Evolutionary conservation across 2,888 invertebrate species (phyloP), one percentile per base, ranked within the genome.

Genomic region (Tenthredo scrophulariae): DNA sequence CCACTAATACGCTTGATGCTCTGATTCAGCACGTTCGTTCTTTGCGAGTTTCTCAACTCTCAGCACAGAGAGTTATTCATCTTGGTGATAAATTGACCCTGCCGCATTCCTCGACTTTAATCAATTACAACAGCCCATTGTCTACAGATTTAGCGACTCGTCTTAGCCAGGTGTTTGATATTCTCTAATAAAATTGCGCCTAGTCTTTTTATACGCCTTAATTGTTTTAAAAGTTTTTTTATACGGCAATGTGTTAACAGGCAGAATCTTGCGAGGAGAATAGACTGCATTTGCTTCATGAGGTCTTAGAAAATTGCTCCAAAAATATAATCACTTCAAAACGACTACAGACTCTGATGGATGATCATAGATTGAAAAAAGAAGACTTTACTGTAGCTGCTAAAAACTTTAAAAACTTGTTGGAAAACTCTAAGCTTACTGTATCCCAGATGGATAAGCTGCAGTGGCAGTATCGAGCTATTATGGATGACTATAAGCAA

Each of bases 371-470:
- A 54, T n/a, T 74, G 13, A 87, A 86, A 37, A 87, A 87, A 70
- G 85, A 88, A 33, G 88, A 90, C 82, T 90, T 90, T 50, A 79
- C 85, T 1, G 82, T 86, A 6, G 90, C 90, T 9, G 87, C 88
- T 37, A 87, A 84, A 62, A 90, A 90, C 80, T 90, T 90, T 3
- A 88, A 88, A 75, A 87, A 86, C 58, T 88, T 89, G 67, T 85
- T 90, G n/a, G 85, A 87, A 18, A 85, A 86, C 37, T 85, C 88
- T 1, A 89, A 86, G 84, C 85, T 90, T 33, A 88, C 88, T 22
- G 9, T 86, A 0, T 84, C 86, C 1, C 90, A 90, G 86, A 87
- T 90, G 86, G 87, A 89, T 46, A 90, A 90, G 79, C 79, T 90
- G 67, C 88, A 87, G 65, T 79, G 86, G 9, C 90, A 90, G 83